A percentile compares a stretch with the other conserved stretches of the same genome.
Conservation (phyloP, 2,888 invertebrate genomes). For the Cheilosia scutellata region DNA sequence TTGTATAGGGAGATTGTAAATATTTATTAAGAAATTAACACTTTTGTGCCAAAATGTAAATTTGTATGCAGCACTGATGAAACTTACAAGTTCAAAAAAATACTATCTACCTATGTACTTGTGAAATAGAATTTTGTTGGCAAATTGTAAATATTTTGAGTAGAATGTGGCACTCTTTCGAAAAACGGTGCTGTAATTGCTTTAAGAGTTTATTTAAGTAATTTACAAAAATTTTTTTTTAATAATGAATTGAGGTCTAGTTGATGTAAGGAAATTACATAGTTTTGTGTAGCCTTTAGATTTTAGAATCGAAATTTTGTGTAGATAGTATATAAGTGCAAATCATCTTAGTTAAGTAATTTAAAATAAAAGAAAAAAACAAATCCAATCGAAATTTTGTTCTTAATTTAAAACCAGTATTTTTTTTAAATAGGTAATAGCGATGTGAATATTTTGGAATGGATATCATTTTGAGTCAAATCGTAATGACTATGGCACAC, state of each 20-base stretch:
- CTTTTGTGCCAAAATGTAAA: slow-evolving; percentile 47
- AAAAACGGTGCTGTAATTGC: slow-evolving; percentile 39
- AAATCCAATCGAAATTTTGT: slow-evolving; percentile 17
- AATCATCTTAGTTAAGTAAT: slow-evolving; percentile 58
- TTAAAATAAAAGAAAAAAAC: slow-evolving; percentile 50
- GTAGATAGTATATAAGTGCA: slow-evolving; percentile 45
- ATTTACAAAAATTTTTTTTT: neutral
- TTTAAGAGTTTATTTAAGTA: too few species aligned
- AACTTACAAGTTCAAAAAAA: slow-evolving; percentile 34
- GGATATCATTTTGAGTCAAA: too few species aligned
- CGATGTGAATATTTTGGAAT: too few species aligned
- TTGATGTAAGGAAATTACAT: neutral
- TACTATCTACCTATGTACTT: neutral
- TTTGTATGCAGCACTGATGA: slow-evolving; percentile 46
- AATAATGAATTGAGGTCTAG: neutral
- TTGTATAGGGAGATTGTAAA: slow-evolving; percentile 49
- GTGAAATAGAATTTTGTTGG: neutral
- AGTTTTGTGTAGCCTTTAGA: slow-evolving; percentile 43
- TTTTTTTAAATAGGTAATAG: too few species aligned
- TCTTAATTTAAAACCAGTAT: neutral
- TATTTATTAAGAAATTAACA: slow-evolving; percentile 25
- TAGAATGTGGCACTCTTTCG: slow-evolving; percentile 48
- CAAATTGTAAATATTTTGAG: slow-evolving; percentile 31
- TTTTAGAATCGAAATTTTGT: slow-evolving; percentile 38
- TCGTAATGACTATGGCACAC: too few species aligned